phyloP scores from a whole-genome alignment of 2,888 invertebrate genomes.

The Copidosoma aretas region DNA sequence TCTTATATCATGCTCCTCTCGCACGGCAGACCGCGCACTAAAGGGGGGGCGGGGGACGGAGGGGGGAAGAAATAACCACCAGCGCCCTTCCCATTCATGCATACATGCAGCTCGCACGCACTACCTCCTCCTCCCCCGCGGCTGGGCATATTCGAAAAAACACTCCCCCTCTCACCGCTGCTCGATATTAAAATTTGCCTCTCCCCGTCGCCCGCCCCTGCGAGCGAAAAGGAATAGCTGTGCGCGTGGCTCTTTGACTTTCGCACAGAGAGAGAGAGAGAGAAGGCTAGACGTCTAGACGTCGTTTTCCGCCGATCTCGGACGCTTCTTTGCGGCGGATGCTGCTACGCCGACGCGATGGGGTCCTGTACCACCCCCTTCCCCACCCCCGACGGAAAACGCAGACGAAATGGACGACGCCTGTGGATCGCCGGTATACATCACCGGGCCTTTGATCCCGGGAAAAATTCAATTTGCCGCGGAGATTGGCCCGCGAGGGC shows the following conservation, averaged over 20 bases:
- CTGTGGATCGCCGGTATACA: too few relatives aligned
- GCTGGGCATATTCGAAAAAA: neutral
- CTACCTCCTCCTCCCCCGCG: too few relatives aligned
- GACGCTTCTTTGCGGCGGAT: too few relatives aligned
- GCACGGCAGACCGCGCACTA: too few relatives aligned
- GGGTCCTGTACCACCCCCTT: neutral
- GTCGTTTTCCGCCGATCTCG: constrained; percentile 10
- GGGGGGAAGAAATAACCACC: neutral
- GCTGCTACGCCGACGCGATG: too few relatives aligned
- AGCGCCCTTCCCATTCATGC: too few relatives aligned
- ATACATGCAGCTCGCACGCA: neutral
- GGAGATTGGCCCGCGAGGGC: constrained; percentile 54
- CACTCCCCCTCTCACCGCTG: constrained; percentile 12
- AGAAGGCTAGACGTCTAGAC: constrained; percentile 15
- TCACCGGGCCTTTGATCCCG: constrained; percentile 54
- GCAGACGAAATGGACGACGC: too few relatives aligned
- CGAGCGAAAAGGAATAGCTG: constrained; percentile 3
- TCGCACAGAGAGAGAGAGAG: neutral
- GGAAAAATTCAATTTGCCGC: constrained; percentile 58
- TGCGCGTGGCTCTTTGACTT: constrained; percentile 34
- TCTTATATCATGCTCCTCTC: too few relatives aligned
- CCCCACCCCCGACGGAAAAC: neutral
- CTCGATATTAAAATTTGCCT: constrained; percentile 43
- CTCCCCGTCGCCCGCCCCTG: constrained; percentile 27
- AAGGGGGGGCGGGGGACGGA: neutral